Percentiles rank a stretch among this genome's conserved stretches.
These are phyloP conservation scores for Zeugodacus cucurbitae DNA, from an alignment of 1,140 invertebrate species.

Conservation along the genomic window DNA sequence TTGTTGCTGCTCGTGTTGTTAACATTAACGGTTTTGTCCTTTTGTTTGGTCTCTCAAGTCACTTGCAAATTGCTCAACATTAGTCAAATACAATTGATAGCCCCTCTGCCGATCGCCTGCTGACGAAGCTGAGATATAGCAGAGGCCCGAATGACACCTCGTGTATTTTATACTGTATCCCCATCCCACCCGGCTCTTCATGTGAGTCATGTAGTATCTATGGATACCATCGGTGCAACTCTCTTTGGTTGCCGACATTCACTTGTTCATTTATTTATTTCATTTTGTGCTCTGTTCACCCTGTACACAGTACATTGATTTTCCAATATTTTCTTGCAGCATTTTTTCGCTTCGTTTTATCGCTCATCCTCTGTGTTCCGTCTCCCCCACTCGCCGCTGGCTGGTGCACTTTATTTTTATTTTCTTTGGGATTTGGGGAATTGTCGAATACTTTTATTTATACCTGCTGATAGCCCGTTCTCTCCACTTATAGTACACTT, in stretches of 20 bases:
- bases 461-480: background rate
- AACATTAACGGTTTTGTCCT: constrained; percentile 48
- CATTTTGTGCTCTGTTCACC: background rate
- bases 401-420: constrained; percentile 40
- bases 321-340: background rate
- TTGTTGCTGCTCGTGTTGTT: constrained; percentile 40
- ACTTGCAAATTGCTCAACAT: constrained; percentile 46
- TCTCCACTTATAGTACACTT: background rate
- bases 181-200: background rate
- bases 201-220: background rate
- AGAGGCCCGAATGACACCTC: background rate
- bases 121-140: background rate
- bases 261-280: background rate
- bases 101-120: background rate
- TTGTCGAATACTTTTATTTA: background rate
- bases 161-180: background rate
- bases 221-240: background rate
- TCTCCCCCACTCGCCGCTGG: background rate
- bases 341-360: background rate
- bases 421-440: constrained; percentile 39
- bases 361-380: background rate
- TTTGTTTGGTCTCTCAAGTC: constrained; percentile 42
- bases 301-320: background rate
- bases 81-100: constrained; percentile 42
- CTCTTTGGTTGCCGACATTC: background rate